Evolutionary conservation across 2,888 invertebrate species (phyloP), one percentile per base, ranked within the genome.

Genomic region (Encarsia formosa): DNA sequence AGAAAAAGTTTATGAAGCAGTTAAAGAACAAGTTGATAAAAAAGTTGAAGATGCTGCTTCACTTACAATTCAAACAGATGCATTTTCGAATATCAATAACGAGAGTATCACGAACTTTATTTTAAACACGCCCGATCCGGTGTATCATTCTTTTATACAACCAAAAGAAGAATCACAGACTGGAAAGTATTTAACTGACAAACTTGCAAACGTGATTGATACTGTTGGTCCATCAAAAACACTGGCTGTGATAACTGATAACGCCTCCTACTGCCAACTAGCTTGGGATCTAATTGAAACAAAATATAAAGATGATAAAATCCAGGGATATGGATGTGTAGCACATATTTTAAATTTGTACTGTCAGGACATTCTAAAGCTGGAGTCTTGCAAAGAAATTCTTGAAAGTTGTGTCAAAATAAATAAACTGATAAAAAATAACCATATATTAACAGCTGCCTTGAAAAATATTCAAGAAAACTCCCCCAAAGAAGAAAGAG

Each of bases 401-500:
- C 16, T 38, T 18, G 19, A 38, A 5, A 13, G 20, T 38, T 5
- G n/a, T 32, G 32, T 32, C 5, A 32, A 32, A 13, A 29, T 29
- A 26, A 45, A 55, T 5, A 58, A 55, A 39, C 46, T 51, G 38
- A 52, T 61, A 2, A 57, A 50, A 44, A 22, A 29, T 18, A 42
- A 32, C 15, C 49, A 53, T 31, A 49, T 54, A 32, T 32, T 53
- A 15, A 32, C 32, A 32, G 52, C 53, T 1, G 26, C 43, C 34
- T 54, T 58, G 37, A 31, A 41, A 4, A 56, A 56, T 45, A 56
- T 60, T 35, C 54, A 56, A 51, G 46, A 44, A 38, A 26, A 18
- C n/a, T n/a, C n/a, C n/a, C n/a, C n/a, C 15, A 15, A n/a, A 40
- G 15, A 40, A 15, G 24, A 22, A 6, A n/a, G 40, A 31, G 32